phyloP scores from a whole-genome alignment of 2,113 vertebrate species.

The Gadus chalcogrammus region DNA sequence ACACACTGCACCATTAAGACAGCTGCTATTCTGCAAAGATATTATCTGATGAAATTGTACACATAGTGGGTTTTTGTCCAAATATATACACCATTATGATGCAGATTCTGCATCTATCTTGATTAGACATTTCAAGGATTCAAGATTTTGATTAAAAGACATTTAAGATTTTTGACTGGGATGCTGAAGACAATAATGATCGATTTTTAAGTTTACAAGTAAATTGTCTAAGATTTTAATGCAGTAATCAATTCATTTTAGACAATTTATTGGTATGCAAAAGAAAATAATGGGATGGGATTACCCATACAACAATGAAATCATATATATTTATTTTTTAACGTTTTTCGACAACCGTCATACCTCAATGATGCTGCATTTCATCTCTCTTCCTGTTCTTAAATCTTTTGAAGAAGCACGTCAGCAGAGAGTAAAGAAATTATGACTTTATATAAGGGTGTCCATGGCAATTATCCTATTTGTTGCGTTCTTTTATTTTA shows the following conservation, averaged over 20 bases:
- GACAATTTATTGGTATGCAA: no score
- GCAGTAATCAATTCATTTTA: no score
- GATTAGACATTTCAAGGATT: no score
- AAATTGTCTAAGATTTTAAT: no score
- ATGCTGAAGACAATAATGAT: neutral
- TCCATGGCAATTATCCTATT: constrained; percentile 14
- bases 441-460: neutral
- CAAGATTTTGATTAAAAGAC: no score
- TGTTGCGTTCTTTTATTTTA: constrained; percentile 57
- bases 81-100: neutral
- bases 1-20: neutral
- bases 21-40: neutral
- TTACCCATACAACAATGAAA: no score
- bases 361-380: neutral
- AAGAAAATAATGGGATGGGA: no score
- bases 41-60: neutral
- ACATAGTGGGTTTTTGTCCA: neutral
- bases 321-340: no score
- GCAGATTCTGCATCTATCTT: neutral
- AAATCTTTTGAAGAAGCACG: neutral
- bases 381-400: neutral
- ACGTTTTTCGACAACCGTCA: no score
- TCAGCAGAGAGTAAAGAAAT: no score
- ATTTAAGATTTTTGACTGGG: neutral
- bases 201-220: no score